A percentile compares a stretch with the other conserved stretches of the same genome.
Conservation (phyloP, 2,888 invertebrate genomes). For the Leptinotarsa tumamoca region DNA sequence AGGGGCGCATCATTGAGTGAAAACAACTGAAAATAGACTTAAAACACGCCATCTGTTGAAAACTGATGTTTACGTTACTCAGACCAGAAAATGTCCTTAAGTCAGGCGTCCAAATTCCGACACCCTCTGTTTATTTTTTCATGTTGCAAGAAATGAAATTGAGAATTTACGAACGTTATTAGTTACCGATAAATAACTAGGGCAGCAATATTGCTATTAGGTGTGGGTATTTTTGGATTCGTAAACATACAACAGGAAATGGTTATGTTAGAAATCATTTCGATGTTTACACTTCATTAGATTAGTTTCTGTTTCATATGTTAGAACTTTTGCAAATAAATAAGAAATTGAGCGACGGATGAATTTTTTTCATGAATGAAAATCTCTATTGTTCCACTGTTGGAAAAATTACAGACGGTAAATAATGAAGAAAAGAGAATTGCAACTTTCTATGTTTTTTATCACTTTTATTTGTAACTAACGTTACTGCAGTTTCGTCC, state of each 20-base stretch:
- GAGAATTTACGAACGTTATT: conserved; percentile 19
- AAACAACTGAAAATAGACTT: conserved; percentile 8
- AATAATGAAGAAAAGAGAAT: too few species aligned
- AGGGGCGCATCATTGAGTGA: conserved; percentile 1
- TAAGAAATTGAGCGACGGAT: too few species aligned
- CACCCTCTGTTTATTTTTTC: conserved; percentile 29
- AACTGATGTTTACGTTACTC: conserved; percentile 8
- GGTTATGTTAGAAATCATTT: conserved; percentile 5
- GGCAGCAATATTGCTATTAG: conserved; percentile 8
- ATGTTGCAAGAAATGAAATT: conserved; percentile 24
- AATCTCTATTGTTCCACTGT: too few species aligned
- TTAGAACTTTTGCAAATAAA: too few species aligned
- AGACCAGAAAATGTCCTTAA: conserved; percentile 16
- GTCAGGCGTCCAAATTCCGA: neutral
- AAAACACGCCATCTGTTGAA: conserved; percentile 17
- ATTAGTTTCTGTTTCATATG: neutral
- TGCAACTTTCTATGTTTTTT: too few species aligned
- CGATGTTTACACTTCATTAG: neutral
- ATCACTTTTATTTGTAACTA: too few species aligned
- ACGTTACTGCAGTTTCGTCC: too few species aligned
- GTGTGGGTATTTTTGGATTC: conserved; percentile 26
- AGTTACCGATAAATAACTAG: conserved; percentile 19
- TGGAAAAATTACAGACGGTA: too few species aligned
- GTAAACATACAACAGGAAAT: conserved; percentile 21
- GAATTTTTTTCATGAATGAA: too few species aligned